Conservation (phyloP, 2,797 vertebrate species). For the Spinus pinus region DNA sequence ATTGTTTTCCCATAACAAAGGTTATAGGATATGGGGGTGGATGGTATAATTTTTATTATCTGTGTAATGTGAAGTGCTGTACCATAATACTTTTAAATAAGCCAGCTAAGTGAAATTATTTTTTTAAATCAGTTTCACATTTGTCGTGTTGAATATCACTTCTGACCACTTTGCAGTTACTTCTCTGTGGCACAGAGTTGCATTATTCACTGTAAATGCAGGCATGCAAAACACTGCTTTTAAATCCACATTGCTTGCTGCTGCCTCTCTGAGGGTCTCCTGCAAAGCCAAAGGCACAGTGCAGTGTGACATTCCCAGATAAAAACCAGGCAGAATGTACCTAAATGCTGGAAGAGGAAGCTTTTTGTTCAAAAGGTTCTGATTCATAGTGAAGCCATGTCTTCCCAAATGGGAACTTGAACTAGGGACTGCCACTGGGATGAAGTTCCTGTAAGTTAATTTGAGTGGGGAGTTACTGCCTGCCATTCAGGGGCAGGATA, state of each 20-base stretch:
- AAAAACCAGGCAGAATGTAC: neutral
- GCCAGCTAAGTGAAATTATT: neutral
- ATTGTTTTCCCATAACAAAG: neutral
- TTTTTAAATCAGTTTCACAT: neutral
- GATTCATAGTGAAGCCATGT: neutral
- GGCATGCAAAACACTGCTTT: neutral
- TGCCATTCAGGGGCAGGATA: neutral
- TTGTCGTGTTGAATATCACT: neutral
- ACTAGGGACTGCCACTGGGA: neutral
- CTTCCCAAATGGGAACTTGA: neutral
- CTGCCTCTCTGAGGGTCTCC: neutral
- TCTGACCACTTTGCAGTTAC: neutral
- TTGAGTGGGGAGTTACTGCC: conserved; percentile 22
- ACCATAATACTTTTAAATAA: neutral
- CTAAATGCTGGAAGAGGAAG: neutral
- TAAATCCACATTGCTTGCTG: neutral
- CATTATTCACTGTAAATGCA: neutral
- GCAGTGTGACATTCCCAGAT: neutral
- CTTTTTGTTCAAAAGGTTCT: neutral
- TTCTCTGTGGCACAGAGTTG: neutral
- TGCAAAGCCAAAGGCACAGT: neutral
- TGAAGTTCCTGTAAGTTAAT: conserved; percentile 3
- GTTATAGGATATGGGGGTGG: conserved; percentile 44
- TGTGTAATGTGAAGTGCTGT: neutral
- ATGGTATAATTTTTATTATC: neutral